phyloP scores from a whole-genome alignment of 2,113 vertebrate species.

The Planiliza haematocheilus region DNA sequence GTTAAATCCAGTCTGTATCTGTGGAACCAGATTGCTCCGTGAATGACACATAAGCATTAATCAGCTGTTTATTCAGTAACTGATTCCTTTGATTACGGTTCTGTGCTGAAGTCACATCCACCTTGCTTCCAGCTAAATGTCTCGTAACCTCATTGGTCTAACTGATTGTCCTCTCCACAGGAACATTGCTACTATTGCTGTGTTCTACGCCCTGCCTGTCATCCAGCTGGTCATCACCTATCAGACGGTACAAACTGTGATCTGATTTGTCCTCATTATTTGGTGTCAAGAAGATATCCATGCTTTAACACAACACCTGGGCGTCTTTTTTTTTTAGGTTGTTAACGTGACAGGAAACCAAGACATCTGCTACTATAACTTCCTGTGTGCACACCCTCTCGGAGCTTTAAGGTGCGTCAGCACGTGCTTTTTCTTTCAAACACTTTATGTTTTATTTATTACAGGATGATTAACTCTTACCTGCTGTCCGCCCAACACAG shows the following conservation, averaged over 20 bases:
- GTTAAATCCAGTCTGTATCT: no score
- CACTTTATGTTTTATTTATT: no score
- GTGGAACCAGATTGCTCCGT: no score
- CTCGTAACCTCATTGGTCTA: no score
- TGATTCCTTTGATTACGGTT: no score
- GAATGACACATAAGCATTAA: no score
- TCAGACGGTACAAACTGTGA: slow-evolving; percentile 87
- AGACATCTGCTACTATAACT: slow-evolving; percentile 99
- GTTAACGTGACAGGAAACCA: slow-evolving; percentile 97
- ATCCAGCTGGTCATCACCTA: slow-evolving; percentile 98
- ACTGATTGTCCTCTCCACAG: slow-evolving; percentile 69
- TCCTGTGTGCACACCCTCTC: slow-evolving; percentile 94
- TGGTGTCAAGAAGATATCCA: no score
- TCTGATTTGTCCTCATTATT: no score
- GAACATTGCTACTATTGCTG: slow-evolving; percentile 96
- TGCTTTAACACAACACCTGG: no score
- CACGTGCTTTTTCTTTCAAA: slow-evolving; percentile 17
- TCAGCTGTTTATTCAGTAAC: no score
- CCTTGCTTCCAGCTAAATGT: no score
- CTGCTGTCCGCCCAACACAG: slow-evolving; percentile 70
- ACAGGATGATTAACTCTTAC: neutral
- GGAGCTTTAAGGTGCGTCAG: slow-evolving; percentile 90
- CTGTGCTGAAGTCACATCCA: no score
- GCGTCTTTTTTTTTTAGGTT: slow-evolving; percentile 81
- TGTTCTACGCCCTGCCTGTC: slow-evolving; percentile 96